Base-by-base conservation (phyloP, 1,140 invertebrate species). In the Pseudomyrmex cubaensis region DNA sequence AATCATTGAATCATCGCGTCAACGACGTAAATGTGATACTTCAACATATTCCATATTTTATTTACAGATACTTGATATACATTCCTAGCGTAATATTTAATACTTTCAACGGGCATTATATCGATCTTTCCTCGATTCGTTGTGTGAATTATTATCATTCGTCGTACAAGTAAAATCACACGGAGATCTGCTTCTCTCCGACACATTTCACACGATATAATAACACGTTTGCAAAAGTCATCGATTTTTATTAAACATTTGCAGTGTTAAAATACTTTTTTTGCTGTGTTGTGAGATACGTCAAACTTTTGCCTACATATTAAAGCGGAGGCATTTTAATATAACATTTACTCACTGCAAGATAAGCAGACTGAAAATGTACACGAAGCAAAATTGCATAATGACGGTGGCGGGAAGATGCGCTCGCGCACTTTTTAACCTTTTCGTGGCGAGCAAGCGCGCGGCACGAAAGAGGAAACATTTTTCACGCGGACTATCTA, bases 371-470 rank as follows among this genome's bases (percentile, higher is more conserved):
- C 70, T 80, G 46, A 80, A 80, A 80, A 72, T 57, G 5, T 61
- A 57, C 66, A 20, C 44, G 76, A 80, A 12, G 66, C 76, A 17
- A 80, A 59, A 80, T 80, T 72, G 76, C 44, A 61, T 59, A 80
- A 80, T 59, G n/a, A 72, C 61, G 61, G 25, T 0, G 35, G 22
- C 44, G 15, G 22, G n/a, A 80, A 80, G 76, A 80, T 57, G 64
- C 44, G 48, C 20, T 13, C 17, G 52, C 35, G 52, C 35, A 50
- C 20, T 80, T 80, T 70, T 70, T 59, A 72, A 80, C 35, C 56
- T 80, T 80, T 80, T 48, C 46, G 64, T 12, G 17, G 8, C 25
- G 62, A 67, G 63, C 17, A 44, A 78, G 35, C 59, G 20, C 46
- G 20, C 61, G 15, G 15, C 46, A 66, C 20, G n/a, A 76, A 57